Percentiles rank a stretch among this genome's conserved stretches.
These are phyloP conservation scores for Xenus cinereus DNA, from an alignment of 2,113 vertebrate species.

Conservation along the genomic window DNA sequence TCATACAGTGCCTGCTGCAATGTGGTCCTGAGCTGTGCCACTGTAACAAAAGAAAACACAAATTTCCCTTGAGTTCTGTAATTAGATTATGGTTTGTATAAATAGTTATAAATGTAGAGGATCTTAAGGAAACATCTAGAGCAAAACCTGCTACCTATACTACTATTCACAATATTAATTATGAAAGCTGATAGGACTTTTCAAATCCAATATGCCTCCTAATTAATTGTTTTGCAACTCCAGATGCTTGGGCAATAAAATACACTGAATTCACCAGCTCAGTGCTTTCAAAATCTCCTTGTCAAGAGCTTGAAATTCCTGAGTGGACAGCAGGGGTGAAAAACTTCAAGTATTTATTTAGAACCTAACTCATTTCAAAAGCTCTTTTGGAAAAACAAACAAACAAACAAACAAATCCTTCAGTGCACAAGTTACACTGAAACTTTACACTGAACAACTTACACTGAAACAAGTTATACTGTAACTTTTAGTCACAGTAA, in stretches of 20 bases:
- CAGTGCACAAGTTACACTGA: neutral
- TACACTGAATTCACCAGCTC: neutral
- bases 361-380: neutral
- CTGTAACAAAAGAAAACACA: neutral
- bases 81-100: constrained; percentile 44
- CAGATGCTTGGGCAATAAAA: neutral
- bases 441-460: no score
- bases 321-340: neutral
- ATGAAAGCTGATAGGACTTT: neutral
- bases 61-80: constrained; percentile 44
- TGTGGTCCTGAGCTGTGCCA: neutral
- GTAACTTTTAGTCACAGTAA: no score
- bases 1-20: neutral
- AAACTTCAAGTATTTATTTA: neutral
- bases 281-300: neutral
- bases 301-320: neutral
- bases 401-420: neutral
- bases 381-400: neutral
- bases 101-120: neutral
- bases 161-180: neutral
- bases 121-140: neutral
- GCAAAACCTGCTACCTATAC: neutral
- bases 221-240: neutral
- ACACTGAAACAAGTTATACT: no score
- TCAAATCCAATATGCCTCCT: neutral